These are phyloP conservation scores for Pogonus chalceus DNA, from an alignment of 1,140 invertebrate genomes.

Conservation along the genomic window DNA sequence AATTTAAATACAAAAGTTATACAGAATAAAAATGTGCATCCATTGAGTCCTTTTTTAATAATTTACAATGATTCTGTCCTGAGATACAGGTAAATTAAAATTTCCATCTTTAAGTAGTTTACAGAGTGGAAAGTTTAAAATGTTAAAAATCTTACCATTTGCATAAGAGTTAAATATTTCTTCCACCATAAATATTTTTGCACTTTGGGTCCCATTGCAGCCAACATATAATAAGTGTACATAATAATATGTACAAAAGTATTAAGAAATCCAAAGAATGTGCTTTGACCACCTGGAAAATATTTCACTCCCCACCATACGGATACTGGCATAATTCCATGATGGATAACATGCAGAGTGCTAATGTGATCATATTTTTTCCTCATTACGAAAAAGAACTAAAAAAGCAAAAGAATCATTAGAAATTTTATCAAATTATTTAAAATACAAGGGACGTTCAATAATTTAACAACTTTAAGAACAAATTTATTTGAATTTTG, in stretches of 20 bases:
- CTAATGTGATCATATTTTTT: slow-evolving; percentile 87
- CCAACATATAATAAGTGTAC: slow-evolving; percentile 65
- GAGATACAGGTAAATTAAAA: not conserved
- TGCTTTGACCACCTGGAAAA: slow-evolving; percentile 66
- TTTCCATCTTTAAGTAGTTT: not conserved
- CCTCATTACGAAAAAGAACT: slow-evolving; percentile 80
- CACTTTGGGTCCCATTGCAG: slow-evolving; percentile 66
- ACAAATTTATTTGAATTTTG: not conserved
- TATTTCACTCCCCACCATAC: slow-evolving; percentile 92
- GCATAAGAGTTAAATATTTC: slow-evolving; percentile 73
- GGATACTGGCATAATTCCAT: slow-evolving; percentile 87
- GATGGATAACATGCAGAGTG: slow-evolving; percentile 85
- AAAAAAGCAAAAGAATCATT: slow-evolving; percentile 23
- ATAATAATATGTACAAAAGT: slow-evolving; percentile 65
- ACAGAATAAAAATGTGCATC: not conserved
- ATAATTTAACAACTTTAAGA: not conserved
- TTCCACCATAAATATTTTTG: slow-evolving; percentile 84
- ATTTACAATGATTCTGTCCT: not conserved
- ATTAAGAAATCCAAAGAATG: slow-evolving; percentile 71
- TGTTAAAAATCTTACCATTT: slow-evolving; percentile 50
- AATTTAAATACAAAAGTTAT: not conserved
- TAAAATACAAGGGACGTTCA: not conserved
- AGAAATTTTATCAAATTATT: not conserved
- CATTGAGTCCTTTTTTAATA: not conserved
- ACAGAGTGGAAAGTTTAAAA: not conserved